Evolutionary conservation across 2,113 vertebrate species (phyloP), one percentile per base, ranked within the genome.

Genomic region (Verasper variegatus): DNA sequence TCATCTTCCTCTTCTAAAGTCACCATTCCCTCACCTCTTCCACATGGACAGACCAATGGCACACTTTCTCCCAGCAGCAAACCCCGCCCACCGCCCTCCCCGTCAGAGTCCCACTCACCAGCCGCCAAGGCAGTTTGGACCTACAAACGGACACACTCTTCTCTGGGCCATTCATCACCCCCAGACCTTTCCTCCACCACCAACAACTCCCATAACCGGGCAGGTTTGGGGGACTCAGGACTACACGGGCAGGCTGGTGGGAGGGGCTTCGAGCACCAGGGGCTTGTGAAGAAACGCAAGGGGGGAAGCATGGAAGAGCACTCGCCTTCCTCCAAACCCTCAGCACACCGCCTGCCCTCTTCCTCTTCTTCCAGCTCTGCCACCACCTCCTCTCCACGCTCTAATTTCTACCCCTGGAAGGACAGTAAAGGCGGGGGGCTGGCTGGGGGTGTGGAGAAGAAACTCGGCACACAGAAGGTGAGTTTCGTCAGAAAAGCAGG

Each of bases 381-480:
- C 90, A 90, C 91, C 58, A 87, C 95, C 80, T 93, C 94, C 71
- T 83, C 92, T 11, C 88, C 93, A 4, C 91, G 92, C 71, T 87
- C 92, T 1, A 93, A 88, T 81, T 94, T 94, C 82, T 86, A 94
- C 85, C 67, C 91, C 74, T 94, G 93, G 94, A 95, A 94, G 84
- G 94, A 95, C 37, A 89, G 92, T 82, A 94, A 97, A 93, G 92
- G 95, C 78, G 85, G 92, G 73, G 24, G 90, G 83, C 62, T 95
- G 91, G 18, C 94, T 62, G 83, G 91, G 74, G 94, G 94, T 68
- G 72, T 96, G 84, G 96, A 97, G 91, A 96, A 96, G 94, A 97
- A 96, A 90, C 93, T 96, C 90, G 95, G 93, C 71, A 86, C 90
- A 81, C 95, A 96, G 90, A 97, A 97, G 96, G 96, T 97, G 92